Conservation (phyloP, 2,113 vertebrate genomes). For the Ceyx melanurus region DNA sequence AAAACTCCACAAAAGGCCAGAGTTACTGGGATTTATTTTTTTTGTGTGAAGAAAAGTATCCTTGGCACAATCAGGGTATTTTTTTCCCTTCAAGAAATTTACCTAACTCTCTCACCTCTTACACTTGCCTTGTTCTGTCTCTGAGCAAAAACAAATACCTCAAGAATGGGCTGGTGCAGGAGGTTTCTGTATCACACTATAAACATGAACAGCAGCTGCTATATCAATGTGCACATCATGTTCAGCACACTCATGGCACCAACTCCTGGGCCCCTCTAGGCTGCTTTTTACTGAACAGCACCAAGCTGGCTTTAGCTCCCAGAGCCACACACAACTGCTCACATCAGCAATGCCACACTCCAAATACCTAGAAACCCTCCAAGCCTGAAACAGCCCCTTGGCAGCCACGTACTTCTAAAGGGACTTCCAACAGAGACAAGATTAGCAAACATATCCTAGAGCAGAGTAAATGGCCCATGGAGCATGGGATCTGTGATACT, state of each 20-base stretch:
- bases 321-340: neutral
- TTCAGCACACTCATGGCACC: neutral
- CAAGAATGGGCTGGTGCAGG: neutral
- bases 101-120: neutral
- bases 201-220: neutral
- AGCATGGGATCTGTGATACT: neutral
- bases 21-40: neutral
- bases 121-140: neutral
- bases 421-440: neutral
- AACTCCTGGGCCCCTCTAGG: neutral
- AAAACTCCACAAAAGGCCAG: neutral
- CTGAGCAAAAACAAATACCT: neutral
- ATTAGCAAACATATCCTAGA: neutral
- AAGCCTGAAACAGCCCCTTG: neutral
- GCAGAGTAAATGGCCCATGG: neutral
- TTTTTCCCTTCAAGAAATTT: neutral
- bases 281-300: neutral
- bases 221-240: neutral
- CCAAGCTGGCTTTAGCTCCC: neutral
- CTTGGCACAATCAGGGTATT: neutral
- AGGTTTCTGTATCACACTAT: neutral
- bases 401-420: neutral
- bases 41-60: neutral
- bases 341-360: rapidly evolving
- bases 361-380: neutral